Evolutionary conservation across 2,797 vertebrate species (phyloP).

Genomic region (Amblyopsis hoosieri): DNA sequence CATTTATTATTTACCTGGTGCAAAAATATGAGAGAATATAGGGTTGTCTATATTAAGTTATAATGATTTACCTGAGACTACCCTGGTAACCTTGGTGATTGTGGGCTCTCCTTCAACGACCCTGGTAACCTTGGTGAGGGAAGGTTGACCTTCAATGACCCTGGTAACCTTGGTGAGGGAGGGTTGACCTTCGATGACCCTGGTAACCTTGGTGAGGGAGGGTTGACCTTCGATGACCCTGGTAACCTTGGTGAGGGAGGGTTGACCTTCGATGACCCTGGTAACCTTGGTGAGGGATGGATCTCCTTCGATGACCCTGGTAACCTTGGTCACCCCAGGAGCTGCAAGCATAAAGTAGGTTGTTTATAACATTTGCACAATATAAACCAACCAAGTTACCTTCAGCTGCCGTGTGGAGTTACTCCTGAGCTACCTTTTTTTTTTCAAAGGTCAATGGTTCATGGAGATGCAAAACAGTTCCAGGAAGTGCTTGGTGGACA

Average conservation of each 20-base stretch:
- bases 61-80: conserved; percentile 53
- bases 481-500: too few species aligned
- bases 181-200: conserved; percentile 76
- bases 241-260: conserved; percentile 77
- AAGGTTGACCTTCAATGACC: conserved; percentile 53
- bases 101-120: conserved; percentile 71
- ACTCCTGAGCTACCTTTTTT: too few species aligned
- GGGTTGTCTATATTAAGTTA: background rate
- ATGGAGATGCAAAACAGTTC: too few species aligned
- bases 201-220: conserved; percentile 77
- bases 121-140: conserved; percentile 76
- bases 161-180: conserved; percentile 80
- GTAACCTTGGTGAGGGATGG: conserved; percentile 65
- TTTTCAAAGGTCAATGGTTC: too few species aligned
- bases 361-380: background rate
- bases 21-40: background rate
- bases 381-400: background rate
- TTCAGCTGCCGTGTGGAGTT: background rate
- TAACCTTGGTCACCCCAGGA: conserved; percentile 40
- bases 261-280: conserved; percentile 71
- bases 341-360: conserved; percentile 43
- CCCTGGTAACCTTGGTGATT: conserved; percentile 83
- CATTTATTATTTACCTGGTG: background rate
- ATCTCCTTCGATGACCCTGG: background rate
- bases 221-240: conserved; percentile 77